Evolutionary conservation across 2,113 vertebrate species (phyloP).

Genomic region (Prunella fulvescens): DNA sequence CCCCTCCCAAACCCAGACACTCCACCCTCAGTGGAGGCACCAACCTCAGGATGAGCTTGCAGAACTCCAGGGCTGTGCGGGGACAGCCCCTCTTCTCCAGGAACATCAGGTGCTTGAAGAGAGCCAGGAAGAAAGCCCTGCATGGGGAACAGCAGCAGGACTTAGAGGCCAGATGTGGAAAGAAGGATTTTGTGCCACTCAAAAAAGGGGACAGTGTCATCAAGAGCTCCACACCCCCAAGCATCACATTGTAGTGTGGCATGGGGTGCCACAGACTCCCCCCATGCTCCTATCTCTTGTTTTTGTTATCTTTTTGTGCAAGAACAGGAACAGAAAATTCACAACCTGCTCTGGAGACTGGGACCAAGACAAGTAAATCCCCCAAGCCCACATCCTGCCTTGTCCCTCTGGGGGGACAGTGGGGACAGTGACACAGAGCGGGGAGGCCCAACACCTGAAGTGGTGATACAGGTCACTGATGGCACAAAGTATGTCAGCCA

Average conservation of each 20-base stretch:
- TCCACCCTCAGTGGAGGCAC: rapidly evolving
- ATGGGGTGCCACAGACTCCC: rapidly evolving
- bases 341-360: background rate
- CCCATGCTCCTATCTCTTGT: rapidly evolving
- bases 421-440: rapidly evolving
- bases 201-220: background rate
- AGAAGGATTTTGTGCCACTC: background rate
- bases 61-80: slow-evolving; percentile 93
- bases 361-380: background rate
- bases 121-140: slow-evolving; percentile 92
- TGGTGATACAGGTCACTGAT: background rate
- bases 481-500: background rate
- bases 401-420: background rate
- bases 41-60: slow-evolving; percentile 93
- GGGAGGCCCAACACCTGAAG: background rate
- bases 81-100: slow-evolving; percentile 95
- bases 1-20: background rate
- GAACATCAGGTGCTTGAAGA: slow-evolving; percentile 96
- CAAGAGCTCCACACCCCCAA: background rate
- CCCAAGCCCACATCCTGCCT: background rate
- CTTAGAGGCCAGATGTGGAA: background rate
- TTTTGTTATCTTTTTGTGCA: background rate
- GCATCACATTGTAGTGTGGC: background rate
- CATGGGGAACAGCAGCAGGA: background rate
- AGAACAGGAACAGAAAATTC: background rate